Evolutionary conservation across 2,113 vertebrate genomes (phyloP).

Genomic region (Tachysurus fulvidraco): DNA sequence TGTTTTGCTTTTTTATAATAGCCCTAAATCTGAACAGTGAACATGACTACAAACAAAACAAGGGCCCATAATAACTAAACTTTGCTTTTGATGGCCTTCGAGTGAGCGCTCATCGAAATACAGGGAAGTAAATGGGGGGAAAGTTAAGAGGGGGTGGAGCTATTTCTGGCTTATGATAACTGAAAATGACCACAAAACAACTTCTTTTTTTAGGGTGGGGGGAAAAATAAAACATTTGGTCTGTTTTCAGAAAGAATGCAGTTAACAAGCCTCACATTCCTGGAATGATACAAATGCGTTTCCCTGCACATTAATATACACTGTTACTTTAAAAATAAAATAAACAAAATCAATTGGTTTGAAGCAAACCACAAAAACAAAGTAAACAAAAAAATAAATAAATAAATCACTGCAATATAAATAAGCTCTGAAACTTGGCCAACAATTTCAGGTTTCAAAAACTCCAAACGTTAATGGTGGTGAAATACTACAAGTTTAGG

Average conservation of each 20-base stretch:
- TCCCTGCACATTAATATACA: background rate
- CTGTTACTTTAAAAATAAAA: no score
- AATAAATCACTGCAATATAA: background rate
- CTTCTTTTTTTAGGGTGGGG: background rate
- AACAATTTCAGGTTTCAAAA: background rate
- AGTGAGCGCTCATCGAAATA: background rate
- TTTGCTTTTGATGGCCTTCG: background rate
- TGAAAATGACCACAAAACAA: background rate
- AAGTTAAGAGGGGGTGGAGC: background rate
- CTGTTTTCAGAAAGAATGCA: slow-evolving; percentile 11
- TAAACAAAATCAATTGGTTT: background rate
- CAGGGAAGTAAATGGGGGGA: background rate
- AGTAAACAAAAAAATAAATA: background rate
- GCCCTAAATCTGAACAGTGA: slow-evolving; percentile 3
- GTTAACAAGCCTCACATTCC: background rate
- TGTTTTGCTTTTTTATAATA: slow-evolving; percentile 11
- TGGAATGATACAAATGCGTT: slow-evolving; percentile 24
- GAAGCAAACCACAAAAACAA: background rate
- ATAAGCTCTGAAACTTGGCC: background rate
- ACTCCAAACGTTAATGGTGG: background rate
- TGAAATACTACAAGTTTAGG: background rate
- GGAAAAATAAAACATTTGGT: background rate
- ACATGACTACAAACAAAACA: background rate
- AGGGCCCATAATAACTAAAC: background rate
- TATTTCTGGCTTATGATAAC: background rate